Evolutionary conservation across 2,113 vertebrate genomes (phyloP).

Genomic region (Phalacrocorax brasilianus): DNA sequence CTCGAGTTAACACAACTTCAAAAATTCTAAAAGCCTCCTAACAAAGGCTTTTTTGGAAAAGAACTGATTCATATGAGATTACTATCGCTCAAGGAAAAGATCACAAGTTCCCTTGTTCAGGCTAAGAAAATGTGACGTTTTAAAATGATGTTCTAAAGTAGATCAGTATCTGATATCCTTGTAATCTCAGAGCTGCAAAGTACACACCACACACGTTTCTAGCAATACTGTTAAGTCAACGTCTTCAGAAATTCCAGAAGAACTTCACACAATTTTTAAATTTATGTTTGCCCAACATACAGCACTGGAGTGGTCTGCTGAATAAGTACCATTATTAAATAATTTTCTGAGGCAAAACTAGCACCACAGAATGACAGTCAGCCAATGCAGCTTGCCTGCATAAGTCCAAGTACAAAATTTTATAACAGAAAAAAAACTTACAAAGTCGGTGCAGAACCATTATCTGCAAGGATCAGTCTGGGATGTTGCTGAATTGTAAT

Average conservation of each 20-base stretch:
- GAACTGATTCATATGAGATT: background rate
- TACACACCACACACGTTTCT: background rate
- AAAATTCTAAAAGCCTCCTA: background rate
- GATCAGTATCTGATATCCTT: background rate
- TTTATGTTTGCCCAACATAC: background rate
- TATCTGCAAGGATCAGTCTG: conserved; percentile 82
- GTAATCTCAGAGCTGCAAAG: background rate
- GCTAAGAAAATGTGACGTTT: background rate
- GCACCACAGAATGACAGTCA: background rate
- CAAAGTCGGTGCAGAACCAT: conserved; percentile 85
- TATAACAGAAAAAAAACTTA: conserved; percentile 71
- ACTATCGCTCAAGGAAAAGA: background rate
- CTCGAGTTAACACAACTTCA: background rate
- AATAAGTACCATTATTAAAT: background rate
- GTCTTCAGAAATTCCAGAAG: background rate
- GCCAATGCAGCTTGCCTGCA: background rate
- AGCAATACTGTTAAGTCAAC: background rate
- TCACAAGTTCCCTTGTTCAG: background rate
- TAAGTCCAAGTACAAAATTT: background rate
- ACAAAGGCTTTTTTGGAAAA: background rate
- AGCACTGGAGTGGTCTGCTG: background rate
- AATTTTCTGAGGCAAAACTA: background rate
- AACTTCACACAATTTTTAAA: background rate
- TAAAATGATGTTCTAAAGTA: background rate
- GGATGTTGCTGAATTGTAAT: conserved; percentile 89